Evolutionary conservation across 2,888 invertebrate species (phyloP).

Genomic region (Mellilla xanthometata): DNA sequence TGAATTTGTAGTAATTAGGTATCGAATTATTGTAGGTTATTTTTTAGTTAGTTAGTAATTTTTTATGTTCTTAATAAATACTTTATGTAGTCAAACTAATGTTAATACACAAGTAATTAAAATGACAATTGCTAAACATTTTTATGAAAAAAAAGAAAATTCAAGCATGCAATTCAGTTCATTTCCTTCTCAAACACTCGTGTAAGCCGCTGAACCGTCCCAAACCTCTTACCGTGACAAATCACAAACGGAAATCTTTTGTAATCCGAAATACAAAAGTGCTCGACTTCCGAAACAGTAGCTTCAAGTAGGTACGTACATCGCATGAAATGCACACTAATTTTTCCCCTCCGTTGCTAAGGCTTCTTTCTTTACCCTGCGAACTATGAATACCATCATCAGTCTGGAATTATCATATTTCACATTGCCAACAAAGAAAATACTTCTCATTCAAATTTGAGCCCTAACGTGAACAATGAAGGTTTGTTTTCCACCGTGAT

Average conservation of each 20-base stretch:
- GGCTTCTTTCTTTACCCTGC: constrained; percentile 61
- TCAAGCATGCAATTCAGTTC: too few species aligned
- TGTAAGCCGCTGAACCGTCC: background rate
- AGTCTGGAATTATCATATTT: constrained; percentile 76
- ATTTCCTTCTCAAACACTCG: too few species aligned
- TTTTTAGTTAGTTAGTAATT: too few species aligned
- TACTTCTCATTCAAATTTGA: constrained; percentile 8
- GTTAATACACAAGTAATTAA: too few species aligned
- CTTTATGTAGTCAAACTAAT: background rate
- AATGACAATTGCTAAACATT: too few species aligned
- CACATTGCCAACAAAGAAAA: constrained; percentile 43
- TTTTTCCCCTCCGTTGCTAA: constrained; percentile 53
- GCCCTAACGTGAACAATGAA: constrained; percentile 1
- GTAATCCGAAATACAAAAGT: constrained; percentile 20
- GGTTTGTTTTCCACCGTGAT: constrained; percentile 17
- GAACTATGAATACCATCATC: constrained; percentile 77
- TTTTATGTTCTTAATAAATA: too few species aligned
- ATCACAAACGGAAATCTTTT: constrained; percentile 22
- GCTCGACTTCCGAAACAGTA: constrained; percentile 20
- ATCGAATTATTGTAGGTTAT: too few species aligned
- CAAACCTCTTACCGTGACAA: constrained; percentile 16
- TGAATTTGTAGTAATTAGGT: too few species aligned
- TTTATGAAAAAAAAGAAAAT: too few species aligned
- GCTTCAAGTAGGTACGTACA: constrained; percentile 11
- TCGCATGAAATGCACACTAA: constrained; percentile 60